phyloP scores from a whole-genome alignment of 2,888 invertebrate species.

The Mythimna loreyi region DNA sequence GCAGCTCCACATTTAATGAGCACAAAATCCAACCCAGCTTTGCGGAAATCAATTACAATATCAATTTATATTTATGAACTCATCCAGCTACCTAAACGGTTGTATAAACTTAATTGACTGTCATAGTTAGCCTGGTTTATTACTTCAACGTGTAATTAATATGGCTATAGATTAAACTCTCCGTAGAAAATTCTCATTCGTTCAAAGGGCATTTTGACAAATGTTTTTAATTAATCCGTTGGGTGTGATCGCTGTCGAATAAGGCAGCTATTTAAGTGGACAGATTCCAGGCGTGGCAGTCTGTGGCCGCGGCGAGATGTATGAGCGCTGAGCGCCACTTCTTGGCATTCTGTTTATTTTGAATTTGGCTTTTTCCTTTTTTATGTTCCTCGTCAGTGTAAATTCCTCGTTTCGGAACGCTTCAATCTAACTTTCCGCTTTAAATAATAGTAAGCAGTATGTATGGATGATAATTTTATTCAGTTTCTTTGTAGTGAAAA shows the following conservation, averaged over 20 bases:
- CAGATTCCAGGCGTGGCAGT: slow-evolving; percentile 83
- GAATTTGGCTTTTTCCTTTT: slow-evolving; percentile 62
- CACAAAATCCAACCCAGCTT: slow-evolving; percentile 72
- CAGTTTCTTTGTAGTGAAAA: slow-evolving; percentile 84
- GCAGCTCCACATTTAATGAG: slow-evolving; percentile 68
- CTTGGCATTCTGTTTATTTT: slow-evolving; percentile 73
- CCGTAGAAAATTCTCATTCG: slow-evolving; percentile 78
- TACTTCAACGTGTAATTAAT: slow-evolving; percentile 80
- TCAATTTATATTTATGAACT: slow-evolving; percentile 76
- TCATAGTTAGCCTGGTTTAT: slow-evolving; percentile 81
- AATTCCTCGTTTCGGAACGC: slow-evolving; percentile 69
- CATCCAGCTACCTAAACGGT: slow-evolving; percentile 74
- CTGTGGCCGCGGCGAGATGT: slow-evolving; percentile 72
- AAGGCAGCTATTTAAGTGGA: slow-evolving; percentile 81
- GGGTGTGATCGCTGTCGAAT: slow-evolving; percentile 81
- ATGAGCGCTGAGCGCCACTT: slow-evolving; percentile 75
- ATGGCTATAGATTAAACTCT: slow-evolving; percentile 74
- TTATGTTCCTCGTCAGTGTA: slow-evolving; percentile 62
- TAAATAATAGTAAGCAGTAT: slow-evolving; percentile 75
- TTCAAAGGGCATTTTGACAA: slow-evolving; percentile 83
- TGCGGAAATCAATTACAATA: slow-evolving; percentile 78
- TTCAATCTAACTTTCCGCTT: slow-evolving; percentile 75
- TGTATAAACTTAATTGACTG: slow-evolving; percentile 80
- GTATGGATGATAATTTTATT: slow-evolving; percentile 85
- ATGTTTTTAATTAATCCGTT: slow-evolving; percentile 87